A percentile compares a stretch with the other conserved stretches of the same genome.
These are phyloP conservation scores for Colaptes auratus DNA, from an alignment of 2,113 vertebrate species.

Conservation along the genomic window DNA sequence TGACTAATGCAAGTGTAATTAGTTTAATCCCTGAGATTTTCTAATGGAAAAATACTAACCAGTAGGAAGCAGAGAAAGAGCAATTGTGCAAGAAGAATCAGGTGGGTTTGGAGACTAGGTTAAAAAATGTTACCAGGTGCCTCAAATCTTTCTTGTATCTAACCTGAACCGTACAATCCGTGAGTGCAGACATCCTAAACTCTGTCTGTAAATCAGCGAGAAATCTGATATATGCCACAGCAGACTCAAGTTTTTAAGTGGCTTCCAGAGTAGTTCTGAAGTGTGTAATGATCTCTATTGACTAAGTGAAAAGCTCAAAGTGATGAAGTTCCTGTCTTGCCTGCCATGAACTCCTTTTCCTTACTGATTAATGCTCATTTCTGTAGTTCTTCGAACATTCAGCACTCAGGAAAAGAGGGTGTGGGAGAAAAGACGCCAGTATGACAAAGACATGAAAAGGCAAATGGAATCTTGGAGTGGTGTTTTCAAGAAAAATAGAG, in stretches of 20 bases:
- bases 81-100: background rate
- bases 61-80: background rate
- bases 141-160: background rate
- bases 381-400: background rate
- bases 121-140: background rate
- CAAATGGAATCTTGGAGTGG: background rate
- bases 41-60: background rate
- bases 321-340: background rate
- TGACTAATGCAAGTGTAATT: background rate
- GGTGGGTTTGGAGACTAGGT: background rate
- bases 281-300: background rate
- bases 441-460: background rate
- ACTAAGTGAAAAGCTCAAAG: background rate
- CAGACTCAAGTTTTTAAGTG: background rate
- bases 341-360: background rate
- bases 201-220: background rate
- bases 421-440: background rate
- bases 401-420: background rate
- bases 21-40: background rate
- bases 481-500: background rate
- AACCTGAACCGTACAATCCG: background rate
- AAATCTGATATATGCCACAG: background rate
- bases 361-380: background rate
- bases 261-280: background rate
- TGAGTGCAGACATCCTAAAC: fast-evolving